Percentiles rank a stretch among this genome's conserved stretches.
Evolutionary conservation across 2,113 vertebrate genomes (phyloP).

Genomic region (Grammomys dolichurus): DNA sequence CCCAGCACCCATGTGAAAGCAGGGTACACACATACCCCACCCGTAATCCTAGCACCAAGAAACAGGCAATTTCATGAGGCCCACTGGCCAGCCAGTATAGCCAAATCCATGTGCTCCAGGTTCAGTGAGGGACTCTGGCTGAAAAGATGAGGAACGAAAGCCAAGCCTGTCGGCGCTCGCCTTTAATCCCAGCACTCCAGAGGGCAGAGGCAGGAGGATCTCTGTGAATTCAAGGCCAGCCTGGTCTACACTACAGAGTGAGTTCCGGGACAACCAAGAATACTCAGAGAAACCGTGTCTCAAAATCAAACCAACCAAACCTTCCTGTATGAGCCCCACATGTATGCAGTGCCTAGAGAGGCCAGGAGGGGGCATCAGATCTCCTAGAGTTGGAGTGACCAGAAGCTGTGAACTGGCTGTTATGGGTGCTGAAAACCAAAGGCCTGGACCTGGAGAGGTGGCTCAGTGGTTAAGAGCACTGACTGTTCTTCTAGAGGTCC

Average conservation of each 20-base stretch:
- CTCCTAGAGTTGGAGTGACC: neutral
- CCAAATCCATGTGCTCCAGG: neutral
- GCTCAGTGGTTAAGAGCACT: no score
- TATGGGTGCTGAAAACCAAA: neutral
- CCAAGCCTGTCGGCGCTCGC: no score
- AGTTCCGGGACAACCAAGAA: no score
- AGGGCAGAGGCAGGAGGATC: no score
- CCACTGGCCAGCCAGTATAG: neutral
- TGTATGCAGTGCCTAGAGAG: neutral
- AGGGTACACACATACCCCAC: neutral
- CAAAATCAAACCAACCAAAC: neutral
- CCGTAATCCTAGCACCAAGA: neutral
- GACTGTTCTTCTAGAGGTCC: no score
- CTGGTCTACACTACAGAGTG: no score
- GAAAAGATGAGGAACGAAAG: neutral
- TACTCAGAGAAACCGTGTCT: no score
- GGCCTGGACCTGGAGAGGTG: neutral
- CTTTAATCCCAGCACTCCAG: neutral
- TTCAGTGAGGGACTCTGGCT: neutral
- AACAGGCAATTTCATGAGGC: neutral
- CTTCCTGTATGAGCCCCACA: neutral
- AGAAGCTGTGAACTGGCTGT: neutral
- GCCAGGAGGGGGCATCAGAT: neutral
- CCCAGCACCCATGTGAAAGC: neutral
- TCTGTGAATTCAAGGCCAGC: no score